Conservation (phyloP, 2,797 vertebrate genomes). For the Smutsia gigantea region DNA sequence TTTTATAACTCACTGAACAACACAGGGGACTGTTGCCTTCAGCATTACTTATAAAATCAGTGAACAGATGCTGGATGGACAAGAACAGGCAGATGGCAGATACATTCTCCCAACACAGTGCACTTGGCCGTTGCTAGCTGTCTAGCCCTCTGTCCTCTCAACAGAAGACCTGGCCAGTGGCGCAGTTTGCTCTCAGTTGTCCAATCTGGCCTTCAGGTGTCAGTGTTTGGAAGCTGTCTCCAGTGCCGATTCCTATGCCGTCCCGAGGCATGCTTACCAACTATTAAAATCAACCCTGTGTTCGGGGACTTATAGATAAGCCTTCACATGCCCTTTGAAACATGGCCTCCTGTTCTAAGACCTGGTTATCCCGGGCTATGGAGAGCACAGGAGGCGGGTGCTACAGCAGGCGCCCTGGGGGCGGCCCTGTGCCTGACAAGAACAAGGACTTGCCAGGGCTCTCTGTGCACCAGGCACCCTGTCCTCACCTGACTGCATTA, state of each 20-base stretch:
- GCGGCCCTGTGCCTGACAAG: too few species aligned
- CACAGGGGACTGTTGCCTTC: fast-evolving
- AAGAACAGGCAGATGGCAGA: fast-evolving
- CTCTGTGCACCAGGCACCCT: fast-evolving
- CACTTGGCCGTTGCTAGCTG: too few species aligned
- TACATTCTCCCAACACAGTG: too few species aligned
- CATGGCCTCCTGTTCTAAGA: not conserved
- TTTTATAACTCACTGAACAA: not conserved
- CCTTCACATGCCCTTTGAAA: not conserved
- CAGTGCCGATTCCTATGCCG: fast-evolving
- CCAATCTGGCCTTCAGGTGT: not conserved
- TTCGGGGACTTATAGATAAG: fast-evolving
- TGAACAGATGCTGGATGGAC: not conserved
- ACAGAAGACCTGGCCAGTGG: too few species aligned
- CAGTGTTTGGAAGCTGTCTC: too few species aligned
- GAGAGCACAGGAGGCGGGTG: fast-evolving
- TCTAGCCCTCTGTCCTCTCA: too few species aligned
- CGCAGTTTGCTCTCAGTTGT: too few species aligned
- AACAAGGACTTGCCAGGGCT: fast-evolving
- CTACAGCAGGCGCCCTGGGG: fast-evolving
- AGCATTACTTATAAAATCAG: not conserved
- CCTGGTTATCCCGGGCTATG: fast-evolving
- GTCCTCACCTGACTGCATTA: fast-evolving
- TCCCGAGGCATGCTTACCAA: fast-evolving
- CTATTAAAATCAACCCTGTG: not conserved